Base-by-base conservation (phyloP, 2,113 vertebrate genomes). In the Poeciliopsis occidentalis region DNA sequence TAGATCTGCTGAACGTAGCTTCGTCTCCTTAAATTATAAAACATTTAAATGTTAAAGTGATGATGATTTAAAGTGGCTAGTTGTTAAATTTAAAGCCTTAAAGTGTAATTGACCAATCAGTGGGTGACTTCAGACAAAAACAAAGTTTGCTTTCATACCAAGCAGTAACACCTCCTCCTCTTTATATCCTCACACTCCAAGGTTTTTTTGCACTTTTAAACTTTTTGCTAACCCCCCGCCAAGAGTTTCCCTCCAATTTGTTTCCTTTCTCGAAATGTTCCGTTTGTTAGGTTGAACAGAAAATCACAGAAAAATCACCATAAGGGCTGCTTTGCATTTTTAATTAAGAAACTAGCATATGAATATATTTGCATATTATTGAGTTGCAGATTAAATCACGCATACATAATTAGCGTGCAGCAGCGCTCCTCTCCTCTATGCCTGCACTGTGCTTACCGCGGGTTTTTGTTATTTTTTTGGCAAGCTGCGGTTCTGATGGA, bases 281-380 rank as follows among this genome's bases (percentile, higher is more conserved):
- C 94, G 96, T 97, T 97, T 96, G 96, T 96, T 85, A 84, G 83
- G 95, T 93, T 95, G 96, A 97, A 96, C 87, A 89, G 85, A 92
- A 98, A 97, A 96, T 97, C 97, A 95, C 95, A 97, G 96, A 96
- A 88, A 92, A 92, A 96, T 96, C 97, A 98, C 96, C 97, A 99
- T 96, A 99, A 98, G 97, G 97, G 95, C 97, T 98, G 96, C 96
- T 98, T 98, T 98, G 97, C 97, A 99, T 99, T 98, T 99, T 99
- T 98, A 99, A 99, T 99, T 98, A 97, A 98, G 97, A 97, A 97
- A 97, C 97, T 97, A 99, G 97, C 97, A 98, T 96, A 96, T 99
- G 97, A 97, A 99, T 98, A 98, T 94, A 99, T 99, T 98, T 99
- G 97, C 97, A 99, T 99, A 98, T 98, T 98, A 98, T 98, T 99